Evolutionary conservation across 2,888 invertebrate genomes (phyloP).

Genomic region (Archaeoteleia sp.): DNA sequence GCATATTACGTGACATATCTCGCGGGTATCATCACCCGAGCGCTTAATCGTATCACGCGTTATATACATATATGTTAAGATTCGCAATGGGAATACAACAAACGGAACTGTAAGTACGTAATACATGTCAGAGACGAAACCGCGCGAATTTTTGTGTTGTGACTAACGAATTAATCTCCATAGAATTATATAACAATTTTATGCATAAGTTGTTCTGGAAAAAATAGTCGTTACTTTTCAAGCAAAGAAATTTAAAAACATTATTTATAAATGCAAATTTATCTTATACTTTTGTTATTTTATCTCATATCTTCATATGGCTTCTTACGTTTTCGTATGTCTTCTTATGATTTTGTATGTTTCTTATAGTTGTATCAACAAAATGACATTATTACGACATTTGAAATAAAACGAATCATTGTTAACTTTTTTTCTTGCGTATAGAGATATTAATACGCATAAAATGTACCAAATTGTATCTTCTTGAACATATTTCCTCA

Average conservation of each 20-base stretch:
- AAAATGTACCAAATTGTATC: slow-evolving; percentile 33
- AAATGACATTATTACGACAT: too few relatives aligned
- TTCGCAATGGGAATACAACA: slow-evolving; percentile 30
- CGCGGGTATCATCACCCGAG: slow-evolving; percentile 46
- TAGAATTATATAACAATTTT: slow-evolving; percentile 7
- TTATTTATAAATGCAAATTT: too few relatives aligned
- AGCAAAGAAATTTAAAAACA: too few relatives aligned
- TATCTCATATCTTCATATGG: too few relatives aligned
- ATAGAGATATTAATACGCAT: slow-evolving; percentile 15
- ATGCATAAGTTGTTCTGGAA: too few relatives aligned
- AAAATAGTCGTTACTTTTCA: too few relatives aligned
- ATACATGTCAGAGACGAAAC: slow-evolving; percentile 11
- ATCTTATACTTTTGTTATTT: too few relatives aligned
- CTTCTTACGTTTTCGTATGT: too few relatives aligned
- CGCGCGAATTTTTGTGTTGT: slow-evolving; percentile 5
- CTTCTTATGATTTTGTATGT: too few relatives aligned
- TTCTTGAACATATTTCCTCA: slow-evolving; percentile 36
- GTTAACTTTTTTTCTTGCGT: too few relatives aligned
- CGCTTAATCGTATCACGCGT: slow-evolving; percentile 51
- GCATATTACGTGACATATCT: slow-evolving; percentile 49
- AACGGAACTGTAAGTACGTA: slow-evolving; percentile 27
- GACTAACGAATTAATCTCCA: slow-evolving; percentile 20
- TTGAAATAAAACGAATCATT: too few relatives aligned
- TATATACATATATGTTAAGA: slow-evolving; percentile 45
- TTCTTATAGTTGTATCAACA: too few relatives aligned